Conservation (phyloP, 2,113 vertebrate genomes). For the Australoheros scitulus region DNA sequence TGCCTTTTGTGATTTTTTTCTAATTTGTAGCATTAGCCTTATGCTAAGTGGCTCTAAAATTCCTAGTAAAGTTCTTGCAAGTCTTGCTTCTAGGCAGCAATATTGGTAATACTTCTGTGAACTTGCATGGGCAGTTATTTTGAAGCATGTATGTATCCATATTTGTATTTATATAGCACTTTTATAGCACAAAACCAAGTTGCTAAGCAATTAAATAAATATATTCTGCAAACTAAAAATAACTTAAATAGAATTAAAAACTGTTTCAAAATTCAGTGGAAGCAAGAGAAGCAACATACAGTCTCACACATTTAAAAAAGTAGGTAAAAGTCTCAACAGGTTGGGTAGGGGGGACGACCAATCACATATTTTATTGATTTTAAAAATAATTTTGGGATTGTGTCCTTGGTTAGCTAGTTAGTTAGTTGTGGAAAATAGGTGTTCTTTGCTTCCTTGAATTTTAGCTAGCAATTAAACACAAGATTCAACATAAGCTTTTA, state of each 20-base stretch:
- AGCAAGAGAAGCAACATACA: too few species aligned
- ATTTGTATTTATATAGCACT: neutral
- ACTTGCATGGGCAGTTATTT: neutral
- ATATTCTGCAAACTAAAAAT: too few species aligned
- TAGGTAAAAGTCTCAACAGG: too few species aligned
- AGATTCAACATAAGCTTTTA: neutral
- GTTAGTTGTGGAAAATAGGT: neutral
- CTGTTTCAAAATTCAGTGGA: too few species aligned
- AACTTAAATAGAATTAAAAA: too few species aligned
- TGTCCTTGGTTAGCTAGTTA: too few species aligned
- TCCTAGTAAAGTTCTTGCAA: neutral
- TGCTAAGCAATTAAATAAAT: too few species aligned
- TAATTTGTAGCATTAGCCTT: neutral
- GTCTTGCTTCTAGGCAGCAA: neutral
- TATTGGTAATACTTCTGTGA: neutral
- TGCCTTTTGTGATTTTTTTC: neutral
- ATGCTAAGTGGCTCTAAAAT: too few species aligned
- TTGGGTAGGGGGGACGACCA: too few species aligned
- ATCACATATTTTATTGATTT: too few species aligned
- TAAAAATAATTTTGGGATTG: too few species aligned
- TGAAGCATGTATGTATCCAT: neutral
- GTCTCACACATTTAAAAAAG: too few species aligned
- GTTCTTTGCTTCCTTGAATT: neutral
- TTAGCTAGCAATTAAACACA: neutral
- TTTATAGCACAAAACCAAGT: neutral